phyloP scores from a whole-genome alignment of 2,888 invertebrate species.

The Reticulitermes lucifugus region DNA sequence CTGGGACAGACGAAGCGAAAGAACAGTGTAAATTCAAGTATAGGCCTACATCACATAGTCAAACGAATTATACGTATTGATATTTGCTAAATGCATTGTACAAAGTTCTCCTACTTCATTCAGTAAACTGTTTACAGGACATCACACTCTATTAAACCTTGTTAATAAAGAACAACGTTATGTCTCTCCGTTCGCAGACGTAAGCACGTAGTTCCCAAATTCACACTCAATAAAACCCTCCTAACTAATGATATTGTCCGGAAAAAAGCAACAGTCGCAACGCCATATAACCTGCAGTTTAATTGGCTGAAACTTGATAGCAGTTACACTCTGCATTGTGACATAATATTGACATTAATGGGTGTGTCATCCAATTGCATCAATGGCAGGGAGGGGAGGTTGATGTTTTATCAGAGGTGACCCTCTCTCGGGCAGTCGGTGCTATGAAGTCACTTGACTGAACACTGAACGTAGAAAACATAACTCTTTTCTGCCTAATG shows the following conservation, averaged over 20 bases:
- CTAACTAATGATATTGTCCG: not conserved
- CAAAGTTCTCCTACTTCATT: no score
- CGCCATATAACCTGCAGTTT: not conserved
- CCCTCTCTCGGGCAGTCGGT: not conserved
- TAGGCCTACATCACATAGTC: no score
- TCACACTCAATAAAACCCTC: slow-evolving; percentile 8
- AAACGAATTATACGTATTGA: no score
- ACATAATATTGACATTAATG: slow-evolving; percentile 20
- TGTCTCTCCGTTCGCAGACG: not conserved
- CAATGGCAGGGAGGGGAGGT: not conserved
- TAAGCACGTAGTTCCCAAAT: not conserved
- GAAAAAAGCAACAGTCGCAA: not conserved
- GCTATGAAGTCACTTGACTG: not conserved
- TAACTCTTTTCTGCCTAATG: no score
- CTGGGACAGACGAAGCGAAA: no score
- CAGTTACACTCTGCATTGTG: slow-evolving; percentile 9
- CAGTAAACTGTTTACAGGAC: no score
- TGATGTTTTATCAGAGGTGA: not conserved
- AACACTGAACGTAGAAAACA: no score
- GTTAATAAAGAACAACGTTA: no score
- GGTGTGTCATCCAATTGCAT: slow-evolving; percentile 16
- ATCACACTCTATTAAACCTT: no score
- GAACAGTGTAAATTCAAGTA: no score
- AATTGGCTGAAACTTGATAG: slow-evolving; percentile 25
- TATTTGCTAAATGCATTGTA: no score